Evolutionary conservation across 2,113 vertebrate species (phyloP).

Genomic region (Fregata magnificens): DNA sequence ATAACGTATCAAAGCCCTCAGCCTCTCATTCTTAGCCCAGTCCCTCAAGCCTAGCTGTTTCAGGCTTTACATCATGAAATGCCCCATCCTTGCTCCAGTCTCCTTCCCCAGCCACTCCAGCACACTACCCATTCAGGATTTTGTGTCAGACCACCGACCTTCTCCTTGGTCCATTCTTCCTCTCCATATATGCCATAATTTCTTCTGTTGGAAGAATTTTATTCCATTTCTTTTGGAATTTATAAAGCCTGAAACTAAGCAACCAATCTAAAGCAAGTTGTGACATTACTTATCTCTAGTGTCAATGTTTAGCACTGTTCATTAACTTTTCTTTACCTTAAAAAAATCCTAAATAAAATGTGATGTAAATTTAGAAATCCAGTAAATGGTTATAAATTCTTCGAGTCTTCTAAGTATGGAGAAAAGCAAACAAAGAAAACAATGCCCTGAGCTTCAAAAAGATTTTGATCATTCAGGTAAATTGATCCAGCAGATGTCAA

Average conservation of each 20-base stretch:
- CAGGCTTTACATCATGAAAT: background rate
- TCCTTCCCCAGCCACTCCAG: background rate
- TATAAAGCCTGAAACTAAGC: background rate
- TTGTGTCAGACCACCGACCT: background rate
- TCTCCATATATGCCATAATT: background rate
- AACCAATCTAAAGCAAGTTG: background rate
- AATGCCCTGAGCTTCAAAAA: conserved; percentile 46
- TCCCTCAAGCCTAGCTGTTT: background rate
- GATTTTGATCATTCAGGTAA: background rate
- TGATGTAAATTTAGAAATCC: background rate
- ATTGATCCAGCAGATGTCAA: background rate
- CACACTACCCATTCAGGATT: background rate
- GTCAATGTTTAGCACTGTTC: conserved; percentile 10
- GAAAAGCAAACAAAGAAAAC: background rate
- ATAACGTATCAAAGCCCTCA: background rate
- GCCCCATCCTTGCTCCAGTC: background rate
- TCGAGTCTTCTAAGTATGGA: background rate
- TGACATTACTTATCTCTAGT: background rate
- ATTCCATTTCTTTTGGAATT: background rate
- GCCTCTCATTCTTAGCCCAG: too few relatives aligned
- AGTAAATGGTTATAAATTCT: background rate
- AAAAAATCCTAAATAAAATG: background rate
- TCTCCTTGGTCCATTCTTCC: background rate
- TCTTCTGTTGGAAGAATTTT: background rate
- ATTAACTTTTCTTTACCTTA: conserved; percentile 18